These are phyloP conservation scores for Strigamia transsilvanica DNA, from an alignment of 2,888 invertebrate genomes.

Conservation along the genomic window DNA sequence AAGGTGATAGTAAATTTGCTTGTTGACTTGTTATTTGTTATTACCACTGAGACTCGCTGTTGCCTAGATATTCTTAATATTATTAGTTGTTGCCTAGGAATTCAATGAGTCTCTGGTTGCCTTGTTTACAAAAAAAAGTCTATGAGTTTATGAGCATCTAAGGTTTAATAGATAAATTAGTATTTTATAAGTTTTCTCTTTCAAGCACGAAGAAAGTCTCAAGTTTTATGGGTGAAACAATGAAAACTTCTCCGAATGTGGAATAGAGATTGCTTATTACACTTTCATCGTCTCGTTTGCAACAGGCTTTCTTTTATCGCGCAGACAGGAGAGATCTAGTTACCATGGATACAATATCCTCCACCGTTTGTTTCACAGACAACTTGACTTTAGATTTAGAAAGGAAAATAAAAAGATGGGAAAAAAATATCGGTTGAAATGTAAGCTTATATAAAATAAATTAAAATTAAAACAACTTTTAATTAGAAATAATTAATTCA, in stretches of 20 bases:
- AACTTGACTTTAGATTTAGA: too few species aligned
- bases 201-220: too few species aligned
- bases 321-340: neutral
- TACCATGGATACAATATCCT: conserved; percentile 9
- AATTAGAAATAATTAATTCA: too few species aligned
- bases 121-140: too few species aligned
- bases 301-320: conserved; percentile 37
- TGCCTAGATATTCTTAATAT: neutral
- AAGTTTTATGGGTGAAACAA: neutral
- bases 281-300: conserved; percentile 38
- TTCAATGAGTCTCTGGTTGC: too few species aligned
- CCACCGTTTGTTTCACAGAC: neutral
- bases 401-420: too few species aligned
- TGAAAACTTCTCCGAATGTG: neutral
- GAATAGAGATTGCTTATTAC: conserved; percentile 47
- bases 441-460: too few species aligned
- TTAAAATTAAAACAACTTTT: too few species aligned
- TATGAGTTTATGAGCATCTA: too few species aligned
- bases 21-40: conserved; percentile 23
- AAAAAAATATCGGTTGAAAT: too few species aligned
- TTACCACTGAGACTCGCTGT: neutral
- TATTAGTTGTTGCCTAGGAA: conserved; percentile 9
- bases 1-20: conserved; percentile 24
- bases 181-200: too few species aligned
- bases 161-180: too few species aligned